Evolutionary conservation across 2,113 vertebrate genomes (phyloP).

Genomic region (Onychostruthus taczanowskii): DNA sequence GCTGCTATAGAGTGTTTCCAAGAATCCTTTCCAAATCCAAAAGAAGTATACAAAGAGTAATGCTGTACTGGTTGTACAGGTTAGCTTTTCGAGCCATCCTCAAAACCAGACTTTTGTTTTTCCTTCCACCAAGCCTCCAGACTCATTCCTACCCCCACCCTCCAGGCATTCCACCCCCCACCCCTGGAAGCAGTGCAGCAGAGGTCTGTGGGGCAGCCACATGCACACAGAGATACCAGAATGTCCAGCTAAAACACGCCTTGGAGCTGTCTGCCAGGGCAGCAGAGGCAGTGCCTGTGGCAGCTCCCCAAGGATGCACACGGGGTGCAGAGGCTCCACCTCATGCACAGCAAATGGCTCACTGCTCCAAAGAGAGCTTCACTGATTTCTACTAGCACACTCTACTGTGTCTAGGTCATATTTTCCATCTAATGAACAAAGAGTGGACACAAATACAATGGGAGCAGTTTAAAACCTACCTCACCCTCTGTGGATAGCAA

Average conservation of each 20-base stretch:
- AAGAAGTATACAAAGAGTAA: not conserved
- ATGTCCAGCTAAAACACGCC: not conserved
- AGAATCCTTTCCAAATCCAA: not conserved
- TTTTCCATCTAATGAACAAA: not conserved
- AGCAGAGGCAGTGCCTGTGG: not conserved
- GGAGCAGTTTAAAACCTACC: not conserved
- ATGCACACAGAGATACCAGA: accelerated
- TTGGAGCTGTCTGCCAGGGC: not conserved
- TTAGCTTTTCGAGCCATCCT: not conserved
- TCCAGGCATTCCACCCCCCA: not conserved
- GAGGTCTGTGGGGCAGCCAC: not conserved
- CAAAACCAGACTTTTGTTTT: not conserved
- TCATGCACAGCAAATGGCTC: not conserved
- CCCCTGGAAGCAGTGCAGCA: not conserved
- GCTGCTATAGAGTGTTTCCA: not conserved
- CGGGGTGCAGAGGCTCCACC: not conserved
- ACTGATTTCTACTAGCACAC: not conserved
- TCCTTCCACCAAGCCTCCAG: not conserved
- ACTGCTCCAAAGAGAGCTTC: not conserved
- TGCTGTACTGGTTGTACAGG: not conserved
- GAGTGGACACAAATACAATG: not conserved
- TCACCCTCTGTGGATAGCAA: not conserved
- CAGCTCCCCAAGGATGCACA: not conserved
- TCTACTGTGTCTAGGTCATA: not conserved
- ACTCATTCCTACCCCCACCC: too few species aligned